Evolutionary conservation across 2,797 vertebrate species (phyloP).

Genomic region (Girardinus metallicus): DNA sequence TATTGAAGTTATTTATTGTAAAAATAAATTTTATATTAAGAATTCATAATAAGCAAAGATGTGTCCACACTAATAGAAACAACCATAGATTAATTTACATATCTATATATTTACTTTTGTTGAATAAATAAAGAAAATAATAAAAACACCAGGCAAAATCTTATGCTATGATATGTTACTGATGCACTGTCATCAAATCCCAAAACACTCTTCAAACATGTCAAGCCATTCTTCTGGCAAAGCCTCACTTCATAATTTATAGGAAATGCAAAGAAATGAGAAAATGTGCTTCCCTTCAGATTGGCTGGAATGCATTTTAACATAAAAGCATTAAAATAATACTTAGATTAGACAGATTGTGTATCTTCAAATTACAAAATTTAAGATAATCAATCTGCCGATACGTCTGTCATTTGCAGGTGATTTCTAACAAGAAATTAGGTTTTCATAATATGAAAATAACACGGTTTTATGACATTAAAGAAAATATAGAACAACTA

Average conservation of each 20-base stretch:
- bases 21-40: background rate
- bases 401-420: background rate
- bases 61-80: background rate
- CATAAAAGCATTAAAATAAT: background rate
- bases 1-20: background rate
- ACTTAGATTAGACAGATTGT: background rate
- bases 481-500: background rate
- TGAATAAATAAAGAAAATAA: background rate
- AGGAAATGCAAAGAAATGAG: background rate
- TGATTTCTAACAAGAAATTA: background rate
- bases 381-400: background rate
- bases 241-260: background rate
- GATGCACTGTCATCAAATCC: constrained; percentile 37
- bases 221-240: background rate
- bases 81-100: background rate
- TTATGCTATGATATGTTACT: constrained; percentile 39
- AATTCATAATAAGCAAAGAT: background rate
- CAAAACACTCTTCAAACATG: background rate
- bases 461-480: background rate
- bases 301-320: background rate
- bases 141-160: constrained; percentile 37
- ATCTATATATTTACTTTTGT: background rate
- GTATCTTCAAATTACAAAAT: background rate
- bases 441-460: background rate
- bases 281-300: background rate